Evolutionary conservation across 2,113 vertebrate genomes (phyloP), one percentile per base, ranked within the genome.

Genomic region (Pelodiscus sinensis): DNA sequence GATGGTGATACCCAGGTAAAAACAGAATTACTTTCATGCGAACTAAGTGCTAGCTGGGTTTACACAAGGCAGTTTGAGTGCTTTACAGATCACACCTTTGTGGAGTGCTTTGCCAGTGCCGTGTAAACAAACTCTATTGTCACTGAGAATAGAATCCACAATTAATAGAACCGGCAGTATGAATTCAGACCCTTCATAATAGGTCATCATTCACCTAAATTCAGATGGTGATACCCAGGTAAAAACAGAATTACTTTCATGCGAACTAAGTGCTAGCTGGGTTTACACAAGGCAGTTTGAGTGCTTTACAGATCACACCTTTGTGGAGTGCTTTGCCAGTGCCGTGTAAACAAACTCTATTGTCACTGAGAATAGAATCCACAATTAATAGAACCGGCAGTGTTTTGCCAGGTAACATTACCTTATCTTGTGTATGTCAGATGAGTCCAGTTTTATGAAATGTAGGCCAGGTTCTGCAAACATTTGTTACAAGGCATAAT

Each of bases 171-270:
- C 4, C 16, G 1, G 1, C 21, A 71, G 91, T 81, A n/a, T n/a
- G n/a, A n/a, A n/a, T n/a, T 77, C 11, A 29, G 1, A 85, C 87
- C 81, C 92, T 85, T 50, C 60, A 0, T 65, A 0, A 38, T 54
- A 86, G 86, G 77, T 81, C 81, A 82, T 77, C 79, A 38, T 79
- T 88, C 89, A 78, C 71, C 57, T 83, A 81, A 82, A 6, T 35
- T 44, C 22, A 75, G 21, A 75, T 24, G 21, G 6, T 75, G 38
- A 44, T 24, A 35, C 18, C 21, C 68, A 22, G 21, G 38, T 38
- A 38, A 73, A 68, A 21, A 73, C 62, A 75, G 71, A 75, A 44
- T 38, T 68, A n/a, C 8, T 15, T 68, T 68, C 15, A 19, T 68
- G 31, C 7, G 4, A n/a, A 68, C 62, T 19, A 68, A 7, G 62